Evolutionary conservation across 2,888 invertebrate genomes (phyloP).

Genomic region (Eupsilia transversa): DNA sequence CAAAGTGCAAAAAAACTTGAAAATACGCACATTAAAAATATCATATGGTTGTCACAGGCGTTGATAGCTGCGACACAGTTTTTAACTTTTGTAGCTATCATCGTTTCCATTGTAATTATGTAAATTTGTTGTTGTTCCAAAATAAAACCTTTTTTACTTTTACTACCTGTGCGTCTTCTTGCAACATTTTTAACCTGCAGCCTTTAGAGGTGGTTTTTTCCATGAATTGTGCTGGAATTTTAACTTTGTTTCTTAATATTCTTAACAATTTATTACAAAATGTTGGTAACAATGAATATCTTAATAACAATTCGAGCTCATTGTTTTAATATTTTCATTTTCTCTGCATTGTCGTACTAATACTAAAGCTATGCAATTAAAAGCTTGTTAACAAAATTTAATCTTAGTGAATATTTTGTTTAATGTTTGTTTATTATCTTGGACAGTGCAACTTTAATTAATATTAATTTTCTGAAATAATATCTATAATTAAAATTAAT

Average conservation of each 20-base stretch:
- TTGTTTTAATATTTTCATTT: conserved; percentile 12
- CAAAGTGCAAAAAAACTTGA: too few species aligned
- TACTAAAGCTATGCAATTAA: conserved; percentile 1
- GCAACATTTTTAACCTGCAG: neutral
- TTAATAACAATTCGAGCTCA: neutral
- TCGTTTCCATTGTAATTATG: too few species aligned
- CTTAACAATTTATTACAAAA: neutral
- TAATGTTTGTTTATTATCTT: conserved; percentile 12
- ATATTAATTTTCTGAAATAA: neutral
- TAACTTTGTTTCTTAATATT: conserved; percentile 1
- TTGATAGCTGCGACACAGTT: too few species aligned
- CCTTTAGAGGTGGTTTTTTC: neutral
- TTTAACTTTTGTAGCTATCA: too few species aligned
- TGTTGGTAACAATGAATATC: neutral
- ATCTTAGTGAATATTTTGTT: conserved; percentile 2
- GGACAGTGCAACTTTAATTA: neutral
- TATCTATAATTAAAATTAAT: neutral
- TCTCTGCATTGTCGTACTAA: conserved; percentile 4
- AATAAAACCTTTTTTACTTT: too few species aligned
- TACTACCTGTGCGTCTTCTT: neutral
- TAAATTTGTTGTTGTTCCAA: too few species aligned
- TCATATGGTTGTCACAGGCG: too few species aligned
- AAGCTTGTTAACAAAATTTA: neutral
- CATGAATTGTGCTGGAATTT: neutral
- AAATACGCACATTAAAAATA: too few species aligned